These are phyloP conservation scores for Sinotaia quadrata DNA, from an alignment of 2,888 invertebrate genomes.

Conservation along the genomic window DNA sequence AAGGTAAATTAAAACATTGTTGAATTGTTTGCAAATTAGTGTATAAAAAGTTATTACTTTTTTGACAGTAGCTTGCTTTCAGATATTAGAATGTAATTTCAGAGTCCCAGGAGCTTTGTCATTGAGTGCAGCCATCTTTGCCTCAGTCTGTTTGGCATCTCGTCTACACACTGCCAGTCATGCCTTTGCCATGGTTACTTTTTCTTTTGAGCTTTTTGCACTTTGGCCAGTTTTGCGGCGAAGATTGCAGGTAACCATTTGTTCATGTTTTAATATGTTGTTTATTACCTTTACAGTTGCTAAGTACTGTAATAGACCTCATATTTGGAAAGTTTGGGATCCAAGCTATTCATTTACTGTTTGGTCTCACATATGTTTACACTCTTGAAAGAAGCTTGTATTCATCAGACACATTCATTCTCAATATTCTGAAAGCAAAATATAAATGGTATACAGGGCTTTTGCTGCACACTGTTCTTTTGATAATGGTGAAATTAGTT, in stretches of 20 bases:
- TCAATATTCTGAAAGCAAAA: no score
- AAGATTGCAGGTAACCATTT: constrained; percentile 75
- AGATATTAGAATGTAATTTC: constrained; percentile 51
- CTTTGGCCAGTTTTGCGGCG: constrained; percentile 85
- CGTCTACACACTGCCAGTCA: constrained; percentile 87
- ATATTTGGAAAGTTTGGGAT: neutral
- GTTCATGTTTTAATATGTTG: neutral
- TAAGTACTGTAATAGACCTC: neutral
- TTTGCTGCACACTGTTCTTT: no score
- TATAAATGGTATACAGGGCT: no score
- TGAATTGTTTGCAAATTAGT: no score
- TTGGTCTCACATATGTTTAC: no score
- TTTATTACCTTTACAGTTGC: neutral
- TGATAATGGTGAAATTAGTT: no score
- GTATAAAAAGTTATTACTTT: neutral
- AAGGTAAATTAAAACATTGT: no score
- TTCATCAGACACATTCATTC: no score
- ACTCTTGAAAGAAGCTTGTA: no score
- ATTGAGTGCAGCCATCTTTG: constrained; percentile 94
- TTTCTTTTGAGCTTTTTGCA: constrained; percentile 90
- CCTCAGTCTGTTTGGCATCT: constrained; percentile 94
- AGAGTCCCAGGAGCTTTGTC: constrained; percentile 93
- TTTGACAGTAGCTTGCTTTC: no score
- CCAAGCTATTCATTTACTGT: no score
- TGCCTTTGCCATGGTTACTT: constrained; percentile 86